These are phyloP conservation scores for Dascillus cervinus DNA, from an alignment of 2,888 invertebrate genomes.

Conservation along the genomic window DNA sequence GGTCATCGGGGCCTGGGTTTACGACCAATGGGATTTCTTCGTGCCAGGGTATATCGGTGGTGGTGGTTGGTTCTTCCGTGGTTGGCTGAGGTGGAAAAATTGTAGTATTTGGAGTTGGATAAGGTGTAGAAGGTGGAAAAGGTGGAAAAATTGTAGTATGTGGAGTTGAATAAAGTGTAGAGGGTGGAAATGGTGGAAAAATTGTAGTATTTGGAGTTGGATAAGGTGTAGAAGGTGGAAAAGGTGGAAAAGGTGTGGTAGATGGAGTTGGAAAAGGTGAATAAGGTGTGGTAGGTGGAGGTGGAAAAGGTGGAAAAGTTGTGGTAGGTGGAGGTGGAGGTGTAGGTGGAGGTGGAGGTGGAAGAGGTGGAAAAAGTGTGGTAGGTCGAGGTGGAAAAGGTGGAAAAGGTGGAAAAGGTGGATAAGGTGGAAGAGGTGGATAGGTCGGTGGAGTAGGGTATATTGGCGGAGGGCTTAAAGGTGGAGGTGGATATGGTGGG, in stretches of 20 bases:
- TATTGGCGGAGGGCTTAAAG: background rate
- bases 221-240: background rate
- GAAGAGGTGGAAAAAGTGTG: background rate
- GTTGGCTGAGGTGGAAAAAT: too few species aligned
- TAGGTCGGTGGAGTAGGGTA: background rate
- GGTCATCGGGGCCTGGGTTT: too few species aligned
- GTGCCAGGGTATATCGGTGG: too few species aligned
- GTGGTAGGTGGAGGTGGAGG: slow-evolving; percentile 2
- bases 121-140: background rate
- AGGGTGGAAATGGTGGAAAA: too few species aligned
- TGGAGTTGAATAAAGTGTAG: background rate
- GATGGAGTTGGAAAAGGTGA: slow-evolving; percentile 1
- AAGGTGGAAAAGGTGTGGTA: background rate
- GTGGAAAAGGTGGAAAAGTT: background rate
- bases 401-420: background rate
- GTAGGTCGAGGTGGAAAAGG: slow-evolving; percentile 1
- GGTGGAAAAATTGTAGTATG: background rate
- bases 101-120: too few species aligned
- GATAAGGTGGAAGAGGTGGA: slow-evolving; percentile 1
- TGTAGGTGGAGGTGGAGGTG: slow-evolving; percentile 1
- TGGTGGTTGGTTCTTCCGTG: too few species aligned
- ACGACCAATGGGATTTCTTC: too few species aligned
- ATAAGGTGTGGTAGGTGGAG: background rate
- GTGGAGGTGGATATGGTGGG: too few species aligned
- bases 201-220: too few species aligned